Evolutionary conservation across 2,888 invertebrate species (phyloP), one percentile per base, ranked within the genome.

Genomic region (Ophion obscuratus): DNA sequence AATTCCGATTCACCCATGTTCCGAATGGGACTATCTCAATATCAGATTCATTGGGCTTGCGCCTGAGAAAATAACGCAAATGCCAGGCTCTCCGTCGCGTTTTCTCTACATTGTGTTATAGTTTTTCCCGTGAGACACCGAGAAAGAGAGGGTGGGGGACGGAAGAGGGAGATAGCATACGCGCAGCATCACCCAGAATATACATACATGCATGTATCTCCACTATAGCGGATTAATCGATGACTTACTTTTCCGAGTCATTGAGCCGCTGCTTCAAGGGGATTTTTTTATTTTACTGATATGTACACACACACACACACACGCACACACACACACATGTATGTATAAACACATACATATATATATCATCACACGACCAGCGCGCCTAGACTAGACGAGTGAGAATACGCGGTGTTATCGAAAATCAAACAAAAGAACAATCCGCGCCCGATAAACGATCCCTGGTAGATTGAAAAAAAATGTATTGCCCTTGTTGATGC

Each of bases 171-270:
- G 78, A 47, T 27, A 47, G 6, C 64, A 40, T 47, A 57, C 24
- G 10, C 11, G 57, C 44, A 80, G 80, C 57, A 36, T 36, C 66
- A 5, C 36, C 76, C 66, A 20, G 70, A 53, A n/a, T 44, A 61
- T 61, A 40, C 64, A 64, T 44, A 5, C 40, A 24, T 61, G 40
- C 40, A 24, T 61, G 40, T 24, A 59, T 59, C 24, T 40, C 4
- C 47, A 59, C 2, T 59, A 44, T n/a, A 57, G 44, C 10, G 73
- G 73, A 76, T 81, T 80, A 80, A 85, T 84, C 84, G 81, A 61
- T 85, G 85, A 75, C 78, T 85, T 64, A 78, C 59, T 74, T 85
- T 78, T 73, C 76, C 84, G 73, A 84, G 59, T 68, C 67, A 84
- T 78, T 62, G 84, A 84, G 73, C 62, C 40, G 74, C 11, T 20